Evolutionary conservation across 1,140 invertebrate genomes (phyloP).

Genomic region (Lerema accius): DNA sequence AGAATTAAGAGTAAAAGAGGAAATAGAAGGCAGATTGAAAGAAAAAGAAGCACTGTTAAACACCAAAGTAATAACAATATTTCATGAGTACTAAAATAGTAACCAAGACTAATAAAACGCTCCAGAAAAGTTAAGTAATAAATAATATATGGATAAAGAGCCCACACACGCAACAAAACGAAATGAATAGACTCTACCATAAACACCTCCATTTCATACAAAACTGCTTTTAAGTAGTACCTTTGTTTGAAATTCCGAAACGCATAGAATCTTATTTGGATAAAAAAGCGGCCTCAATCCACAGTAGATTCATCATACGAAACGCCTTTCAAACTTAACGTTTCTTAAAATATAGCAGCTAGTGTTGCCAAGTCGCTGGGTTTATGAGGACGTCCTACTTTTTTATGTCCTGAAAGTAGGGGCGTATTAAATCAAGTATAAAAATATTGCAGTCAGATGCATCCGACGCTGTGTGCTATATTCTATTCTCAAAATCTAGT

Average conservation of each 20-base stretch:
- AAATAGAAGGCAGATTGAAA: too few relatives aligned
- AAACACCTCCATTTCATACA: constrained; percentile 18
- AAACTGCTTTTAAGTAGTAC: constrained; percentile 29
- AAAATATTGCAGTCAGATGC: too few relatives aligned
- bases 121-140: background rate
- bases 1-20: too few relatives aligned
- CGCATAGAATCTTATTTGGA: constrained; percentile 27
- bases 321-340: constrained; percentile 25
- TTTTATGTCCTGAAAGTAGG: background rate
- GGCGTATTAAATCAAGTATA: too few relatives aligned
- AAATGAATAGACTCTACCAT: constrained; percentile 12
- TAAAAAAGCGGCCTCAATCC: constrained; percentile 22
- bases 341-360: constrained; percentile 28
- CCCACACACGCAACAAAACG: constrained; percentile 15
- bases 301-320: constrained; percentile 28
- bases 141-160: constrained; percentile 1
- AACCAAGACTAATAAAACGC: background rate
- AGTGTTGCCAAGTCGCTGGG: background rate
- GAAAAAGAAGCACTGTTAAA: too few relatives aligned
- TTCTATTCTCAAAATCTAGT: too few relatives aligned
- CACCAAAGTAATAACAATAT: background rate
- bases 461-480: too few relatives aligned
- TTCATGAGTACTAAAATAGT: background rate
- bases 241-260: constrained; percentile 31
- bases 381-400: constrained; percentile 3